phyloP scores from a whole-genome alignment of 2,797 vertebrate genomes.

The Parauchenoglanis punctatus region DNA sequence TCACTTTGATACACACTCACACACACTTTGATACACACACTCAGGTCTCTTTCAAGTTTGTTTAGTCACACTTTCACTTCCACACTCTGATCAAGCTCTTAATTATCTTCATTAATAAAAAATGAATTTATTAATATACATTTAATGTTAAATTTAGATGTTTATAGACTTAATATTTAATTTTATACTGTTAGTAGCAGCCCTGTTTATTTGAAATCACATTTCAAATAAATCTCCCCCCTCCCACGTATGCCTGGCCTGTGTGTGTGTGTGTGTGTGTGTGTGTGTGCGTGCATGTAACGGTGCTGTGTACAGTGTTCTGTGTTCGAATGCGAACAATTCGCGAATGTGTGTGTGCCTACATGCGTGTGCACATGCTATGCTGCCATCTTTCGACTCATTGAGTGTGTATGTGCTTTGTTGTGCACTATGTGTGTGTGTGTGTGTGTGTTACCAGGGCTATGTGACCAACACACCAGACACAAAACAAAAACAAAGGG shows the following conservation, averaged over 20 bases:
- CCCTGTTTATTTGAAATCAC: slow-evolving; percentile 30
- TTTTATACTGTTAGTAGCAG: slow-evolving; percentile 11
- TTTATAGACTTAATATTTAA: background rate
- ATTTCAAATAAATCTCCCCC: slow-evolving; percentile 27
- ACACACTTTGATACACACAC: background rate
- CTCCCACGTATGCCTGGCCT: slow-evolving; percentile 37
- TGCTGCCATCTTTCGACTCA: background rate
- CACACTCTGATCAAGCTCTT: background rate
- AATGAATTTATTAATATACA: background rate
- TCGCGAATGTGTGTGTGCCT: too few species aligned
- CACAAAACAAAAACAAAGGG: background rate
- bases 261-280: background rate
- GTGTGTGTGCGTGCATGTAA: background rate
- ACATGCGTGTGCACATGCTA: background rate
- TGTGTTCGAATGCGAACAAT: background rate
- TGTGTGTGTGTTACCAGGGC: background rate
- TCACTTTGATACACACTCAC: background rate
- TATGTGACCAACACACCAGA: slow-evolving; percentile 6
- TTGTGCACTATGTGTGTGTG: background rate
- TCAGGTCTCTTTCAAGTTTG: background rate
- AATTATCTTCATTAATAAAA: background rate
- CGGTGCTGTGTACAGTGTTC: background rate
- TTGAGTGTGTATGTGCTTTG: background rate
- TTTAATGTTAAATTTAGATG: background rate
- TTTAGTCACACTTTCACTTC: background rate